These are phyloP conservation scores for Planiliza haematocheilus DNA, from an alignment of 2,113 vertebrate genomes.

Conservation along the genomic window DNA sequence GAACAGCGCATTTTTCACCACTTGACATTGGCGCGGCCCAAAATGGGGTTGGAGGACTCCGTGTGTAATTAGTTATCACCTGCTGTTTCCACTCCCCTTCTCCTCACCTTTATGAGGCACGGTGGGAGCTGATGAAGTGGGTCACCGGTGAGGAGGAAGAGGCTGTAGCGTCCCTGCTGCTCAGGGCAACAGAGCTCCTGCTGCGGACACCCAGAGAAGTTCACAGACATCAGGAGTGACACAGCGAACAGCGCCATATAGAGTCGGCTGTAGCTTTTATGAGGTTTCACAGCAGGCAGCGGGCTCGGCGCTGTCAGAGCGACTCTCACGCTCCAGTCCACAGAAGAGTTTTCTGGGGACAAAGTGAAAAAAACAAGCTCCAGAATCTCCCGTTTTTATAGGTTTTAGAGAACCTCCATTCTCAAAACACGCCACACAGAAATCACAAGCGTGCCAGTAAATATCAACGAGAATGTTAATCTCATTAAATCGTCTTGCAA, in stretches of 20 bases:
- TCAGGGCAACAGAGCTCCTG: constrained; percentile 14
- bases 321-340: constrained; percentile 34
- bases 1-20: constrained; percentile 51
- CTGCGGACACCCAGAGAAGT: constrained; percentile 21
- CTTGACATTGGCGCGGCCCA: constrained; percentile 48
- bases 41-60: constrained; percentile 25
- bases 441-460: no score
- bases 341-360: constrained; percentile 21
- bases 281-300: constrained; percentile 8
- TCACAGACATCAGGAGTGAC: constrained; percentile 19
- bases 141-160: constrained; percentile 26
- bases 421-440: background rate
- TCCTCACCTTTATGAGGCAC: constrained; percentile 7
- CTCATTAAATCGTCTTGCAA: no score
- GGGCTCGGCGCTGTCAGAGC: constrained; percentile 26
- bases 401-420: background rate
- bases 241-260: background rate
- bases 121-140: constrained; percentile 47
- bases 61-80: constrained; percentile 55
- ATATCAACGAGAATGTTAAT: no score
- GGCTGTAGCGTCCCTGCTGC: constrained; percentile 18
- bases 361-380: background rate
- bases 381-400: background rate
- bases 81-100: constrained; percentile 34
- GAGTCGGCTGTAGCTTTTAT: constrained; percentile 40